These are phyloP conservation scores for Acanthochromis polyacanthus DNA, from an alignment of 2,113 vertebrate genomes.

Conservation along the genomic window DNA sequence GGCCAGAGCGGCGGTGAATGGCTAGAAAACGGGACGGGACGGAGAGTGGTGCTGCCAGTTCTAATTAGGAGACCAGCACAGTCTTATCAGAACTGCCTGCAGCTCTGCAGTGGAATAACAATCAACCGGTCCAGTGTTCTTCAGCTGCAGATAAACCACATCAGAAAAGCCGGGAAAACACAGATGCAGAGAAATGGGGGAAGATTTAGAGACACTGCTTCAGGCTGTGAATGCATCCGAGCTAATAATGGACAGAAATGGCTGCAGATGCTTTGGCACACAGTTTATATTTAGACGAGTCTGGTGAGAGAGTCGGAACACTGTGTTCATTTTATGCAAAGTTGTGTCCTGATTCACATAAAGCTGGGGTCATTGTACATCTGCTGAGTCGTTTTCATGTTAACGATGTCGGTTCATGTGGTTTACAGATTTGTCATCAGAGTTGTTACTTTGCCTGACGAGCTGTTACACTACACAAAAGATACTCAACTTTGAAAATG, in stretches of 20 bases:
- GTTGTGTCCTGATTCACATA: conserved; percentile 13
- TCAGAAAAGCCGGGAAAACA: conserved; percentile 10
- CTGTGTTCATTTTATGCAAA: background rate
- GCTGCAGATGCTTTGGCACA: conserved; percentile 35
- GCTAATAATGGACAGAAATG: conserved; percentile 43
- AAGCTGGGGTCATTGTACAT: background rate
- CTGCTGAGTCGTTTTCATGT: background rate
- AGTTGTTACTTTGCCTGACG: background rate
- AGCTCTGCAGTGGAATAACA: conserved; percentile 51
- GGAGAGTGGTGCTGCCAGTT: conserved; percentile 20
- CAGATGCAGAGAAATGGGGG: conserved; percentile 2
- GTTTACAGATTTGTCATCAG: background rate
- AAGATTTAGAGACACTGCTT: conserved; percentile 6
- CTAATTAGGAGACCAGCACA: conserved; percentile 28
- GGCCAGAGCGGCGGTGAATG: conserved; percentile 29
- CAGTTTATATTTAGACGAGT: conserved; percentile 38
- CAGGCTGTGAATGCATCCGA: conserved; percentile 26
- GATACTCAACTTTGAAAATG: background rate
- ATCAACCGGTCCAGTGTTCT: conserved; percentile 27
- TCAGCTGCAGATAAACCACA: conserved; percentile 38
- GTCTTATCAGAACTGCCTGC: conserved; percentile 53
- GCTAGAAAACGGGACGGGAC: conserved; percentile 4
- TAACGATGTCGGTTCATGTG: background rate
- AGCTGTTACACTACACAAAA: background rate
- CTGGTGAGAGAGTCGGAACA: conserved; percentile 32